Evolutionary conservation across 2,888 invertebrate species (phyloP), one percentile per base, ranked within the genome.

Genomic region (Ctenicera cuprea): DNA sequence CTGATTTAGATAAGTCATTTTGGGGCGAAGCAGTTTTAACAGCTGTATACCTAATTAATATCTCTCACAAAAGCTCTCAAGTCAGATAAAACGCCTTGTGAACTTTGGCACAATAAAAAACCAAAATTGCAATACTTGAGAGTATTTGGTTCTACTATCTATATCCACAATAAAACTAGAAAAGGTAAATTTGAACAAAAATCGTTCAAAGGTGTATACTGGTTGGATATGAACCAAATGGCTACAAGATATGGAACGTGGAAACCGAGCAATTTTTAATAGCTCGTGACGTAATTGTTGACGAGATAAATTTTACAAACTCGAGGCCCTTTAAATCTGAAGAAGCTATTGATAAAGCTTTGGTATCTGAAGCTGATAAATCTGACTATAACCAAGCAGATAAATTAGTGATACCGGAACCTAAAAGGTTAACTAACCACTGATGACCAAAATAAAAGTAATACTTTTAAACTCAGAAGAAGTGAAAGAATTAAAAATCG

Each of bases 121-220:
- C n/a, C 26, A 18, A 54, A 18, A n/a, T 20, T 26, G 7, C 7
- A 45, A 16, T 22, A 4, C 30, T 18, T 26, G 5, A 16, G 14
- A 71, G 74, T 57, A 38, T 69, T 48, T 16, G 48, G 48, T 76
- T 82, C 81, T 20, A 85, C 82, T 20, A 82, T 80, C 26, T 84
- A 80, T 75, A 75, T 83, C n/a, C 82, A 82, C 77, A 80, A 82
- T 77, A 85, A 85, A 82, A 76, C 71, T 26, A 85, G 73, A 76
- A 3, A 5, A 5, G 26, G 26, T 26, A 26, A 26, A 26, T 26
- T 26, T 26, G 26, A 26, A 26, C 26, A 82, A 64, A 85, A 83
- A 73, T 85, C 83, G 64, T 81, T 76, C 77, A 85, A 85, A 81
- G 83, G 79, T n/a, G n/a, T 22, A 82, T 83, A 73, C 67, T 85